Evolutionary conservation across 2,113 vertebrate genomes (phyloP), one percentile per base, ranked within the genome.

Genomic region (Neodon shergylaensis): DNA sequence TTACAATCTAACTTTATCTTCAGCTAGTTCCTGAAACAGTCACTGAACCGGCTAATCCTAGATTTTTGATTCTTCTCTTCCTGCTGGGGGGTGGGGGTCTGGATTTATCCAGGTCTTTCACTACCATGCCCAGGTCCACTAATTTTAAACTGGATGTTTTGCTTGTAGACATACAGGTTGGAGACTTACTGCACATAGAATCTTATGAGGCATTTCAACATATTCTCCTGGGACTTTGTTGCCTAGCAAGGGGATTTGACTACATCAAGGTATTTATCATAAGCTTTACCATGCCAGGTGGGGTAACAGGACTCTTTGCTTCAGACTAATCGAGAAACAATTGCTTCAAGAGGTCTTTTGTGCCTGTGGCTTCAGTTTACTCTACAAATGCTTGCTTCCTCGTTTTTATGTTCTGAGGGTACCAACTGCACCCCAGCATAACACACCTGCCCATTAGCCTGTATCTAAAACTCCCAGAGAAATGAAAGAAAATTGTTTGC

Each of bases 401-500:
- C 87, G 36, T 86, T 90, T 93, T 70, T 17, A 49, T 52, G 42
- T 68, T 44, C 86, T 90, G 77, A 74, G 86, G 54, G 79, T 74
- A 33, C 10, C 36, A 91, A 22, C 47, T 44, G 86, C 79, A 85
- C 58, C 81, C 44, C 44, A 90, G 24, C n/a, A 83, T n/a, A 81
- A 42, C 58, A 93, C 42, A 92, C 85, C 88, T 91, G 72, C 52
- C 93, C n/a, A 36, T 88, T 93, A 92, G 79, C 86, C 87, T 93
- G 3, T 78, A 61, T 63, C 31, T 7, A 70, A 94, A 36, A 13
- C 73, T 92, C 73, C 76, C 87, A 28, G 77, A 92, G 68, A 97
- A 88, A 95, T 88, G 33, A 92, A 97, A 78, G 94, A 89, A 96
- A 97, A 92, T 70, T 92, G 49, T 97, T 96, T 95, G 42, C 88